phyloP scores from a whole-genome alignment of 1,140 invertebrate species.

The Ceratina calcarata region DNA sequence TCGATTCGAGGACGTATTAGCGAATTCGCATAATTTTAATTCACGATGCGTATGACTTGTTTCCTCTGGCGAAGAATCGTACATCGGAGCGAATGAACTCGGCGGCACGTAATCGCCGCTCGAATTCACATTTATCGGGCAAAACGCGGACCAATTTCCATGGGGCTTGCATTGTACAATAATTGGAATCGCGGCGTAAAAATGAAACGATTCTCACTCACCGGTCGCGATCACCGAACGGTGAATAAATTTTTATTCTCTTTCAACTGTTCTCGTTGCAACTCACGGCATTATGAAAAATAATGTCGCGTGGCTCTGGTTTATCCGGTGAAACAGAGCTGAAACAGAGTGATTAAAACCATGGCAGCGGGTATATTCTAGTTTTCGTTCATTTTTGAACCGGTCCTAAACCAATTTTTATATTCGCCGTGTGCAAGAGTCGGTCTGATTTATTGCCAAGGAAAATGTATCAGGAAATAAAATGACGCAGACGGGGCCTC shows the following conservation, averaged over 20 bases:
- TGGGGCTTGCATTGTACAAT: too few relatives aligned
- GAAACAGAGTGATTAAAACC: conserved; percentile 3
- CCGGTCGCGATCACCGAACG: not conserved
- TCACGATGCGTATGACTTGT: not conserved
- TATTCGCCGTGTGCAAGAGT: not conserved
- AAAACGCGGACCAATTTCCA: conserved; percentile 1
- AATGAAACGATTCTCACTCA: too few relatives aligned
- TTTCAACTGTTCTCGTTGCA: conserved; percentile 19
- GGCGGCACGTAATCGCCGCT: conserved; percentile 36
- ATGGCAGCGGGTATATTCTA: not conserved
- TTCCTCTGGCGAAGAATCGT: conserved; percentile 17
- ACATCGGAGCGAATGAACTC: conserved; percentile 23
- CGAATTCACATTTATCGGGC: conserved; percentile 39
- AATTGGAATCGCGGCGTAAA: too few relatives aligned
- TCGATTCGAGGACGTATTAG: not conserved
- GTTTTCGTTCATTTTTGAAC: not conserved
- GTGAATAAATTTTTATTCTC: conserved; percentile 37
- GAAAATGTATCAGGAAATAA: not conserved
- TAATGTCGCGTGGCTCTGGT: conserved; percentile 7
- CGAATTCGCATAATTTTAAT: conserved; percentile 22
- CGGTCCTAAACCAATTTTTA: not conserved
- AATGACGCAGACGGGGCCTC: not conserved
- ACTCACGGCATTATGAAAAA: conserved; percentile 35
- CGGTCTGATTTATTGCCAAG: not conserved
- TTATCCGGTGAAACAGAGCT: not conserved